These are phyloP conservation scores for Drosophila ezoana DNA, from an alignment of 2,888 invertebrate genomes.

Conservation along the genomic window DNA sequence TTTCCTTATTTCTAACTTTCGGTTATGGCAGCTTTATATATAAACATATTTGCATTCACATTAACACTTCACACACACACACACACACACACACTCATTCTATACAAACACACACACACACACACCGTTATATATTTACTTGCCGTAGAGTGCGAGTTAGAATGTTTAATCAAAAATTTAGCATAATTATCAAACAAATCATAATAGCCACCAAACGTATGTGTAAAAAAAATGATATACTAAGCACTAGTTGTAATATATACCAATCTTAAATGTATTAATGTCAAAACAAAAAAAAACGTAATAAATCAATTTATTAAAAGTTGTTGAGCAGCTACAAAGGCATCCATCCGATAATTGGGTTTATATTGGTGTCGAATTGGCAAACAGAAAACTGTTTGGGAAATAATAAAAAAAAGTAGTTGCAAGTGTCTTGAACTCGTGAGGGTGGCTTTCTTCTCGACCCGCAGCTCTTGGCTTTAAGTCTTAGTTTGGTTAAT, in stretches of 20 bases:
- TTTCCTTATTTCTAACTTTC: conserved; percentile 37
- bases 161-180: conserved; percentile 66
- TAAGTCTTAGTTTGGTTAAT: too few species aligned
- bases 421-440: too few species aligned
- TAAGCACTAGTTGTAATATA: conserved; percentile 64
- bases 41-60: conserved; percentile 26
- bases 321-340: conserved; percentile 61
- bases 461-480: too few species aligned
- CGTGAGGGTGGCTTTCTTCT: too few species aligned
- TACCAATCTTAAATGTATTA: conserved; percentile 65
- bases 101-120: conserved; percentile 18
- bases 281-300: conserved; percentile 47
- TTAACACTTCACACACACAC: conserved; percentile 13
- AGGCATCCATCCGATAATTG: conserved; percentile 17
- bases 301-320: conserved; percentile 57
- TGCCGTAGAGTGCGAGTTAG: conserved; percentile 40
- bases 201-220: conserved; percentile 68
- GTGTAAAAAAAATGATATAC: conserved; percentile 62
- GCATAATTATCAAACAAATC: conserved; percentile 50
- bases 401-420: too few species aligned
- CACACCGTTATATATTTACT: conserved; percentile 19
- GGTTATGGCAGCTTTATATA: conserved; percentile 69
- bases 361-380: not conserved
- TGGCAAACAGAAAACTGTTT: not conserved
- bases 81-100: conserved; percentile 5